These are phyloP conservation scores for Sebastes glaucus DNA, from an alignment of 2,797 vertebrate genomes.

Conservation along the genomic window DNA sequence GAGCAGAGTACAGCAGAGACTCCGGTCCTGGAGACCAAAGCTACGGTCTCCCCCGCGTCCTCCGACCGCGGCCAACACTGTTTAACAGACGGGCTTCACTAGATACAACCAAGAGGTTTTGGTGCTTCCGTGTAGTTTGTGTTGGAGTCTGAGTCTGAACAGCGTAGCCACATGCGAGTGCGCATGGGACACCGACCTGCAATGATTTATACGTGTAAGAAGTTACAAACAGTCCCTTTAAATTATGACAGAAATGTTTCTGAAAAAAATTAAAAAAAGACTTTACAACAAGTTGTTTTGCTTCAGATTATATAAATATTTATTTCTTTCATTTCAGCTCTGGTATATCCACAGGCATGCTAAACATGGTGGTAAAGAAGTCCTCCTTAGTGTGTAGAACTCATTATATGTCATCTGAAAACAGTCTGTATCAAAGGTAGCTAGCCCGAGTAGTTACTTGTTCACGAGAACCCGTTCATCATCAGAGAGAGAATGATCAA, in stretches of 20 bases:
- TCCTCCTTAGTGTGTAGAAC: constrained; percentile 34
- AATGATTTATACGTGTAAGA: too few relatives aligned
- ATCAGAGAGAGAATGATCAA: constrained; percentile 2
- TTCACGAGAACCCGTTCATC: neutral
- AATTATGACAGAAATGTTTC: neutral
- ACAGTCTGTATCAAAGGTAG: constrained; percentile 48
- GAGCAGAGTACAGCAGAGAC: too few relatives aligned
- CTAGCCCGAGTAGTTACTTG: constrained; percentile 1
- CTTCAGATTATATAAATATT: constrained; percentile 80
- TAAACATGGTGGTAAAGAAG: constrained; percentile 61
- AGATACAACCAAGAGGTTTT: too few relatives aligned
- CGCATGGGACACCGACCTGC: too few relatives aligned
- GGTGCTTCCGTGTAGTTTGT: too few relatives aligned
- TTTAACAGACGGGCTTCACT: too few relatives aligned
- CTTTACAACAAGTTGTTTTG: constrained; percentile 12
- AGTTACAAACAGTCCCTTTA: neutral
- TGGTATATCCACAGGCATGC: constrained; percentile 79
- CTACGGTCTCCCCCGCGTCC: too few relatives aligned
- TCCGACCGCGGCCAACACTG: too few relatives aligned
- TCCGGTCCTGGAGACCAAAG: too few relatives aligned
- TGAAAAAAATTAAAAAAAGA: neutral
- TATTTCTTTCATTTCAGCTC: constrained; percentile 73
- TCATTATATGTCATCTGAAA: constrained; percentile 18
- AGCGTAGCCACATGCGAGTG: too few relatives aligned
- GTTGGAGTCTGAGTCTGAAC: too few relatives aligned